Evolutionary conservation across 2,797 vertebrate species (phyloP).

Genomic region (Siniperca undulata): DNA sequence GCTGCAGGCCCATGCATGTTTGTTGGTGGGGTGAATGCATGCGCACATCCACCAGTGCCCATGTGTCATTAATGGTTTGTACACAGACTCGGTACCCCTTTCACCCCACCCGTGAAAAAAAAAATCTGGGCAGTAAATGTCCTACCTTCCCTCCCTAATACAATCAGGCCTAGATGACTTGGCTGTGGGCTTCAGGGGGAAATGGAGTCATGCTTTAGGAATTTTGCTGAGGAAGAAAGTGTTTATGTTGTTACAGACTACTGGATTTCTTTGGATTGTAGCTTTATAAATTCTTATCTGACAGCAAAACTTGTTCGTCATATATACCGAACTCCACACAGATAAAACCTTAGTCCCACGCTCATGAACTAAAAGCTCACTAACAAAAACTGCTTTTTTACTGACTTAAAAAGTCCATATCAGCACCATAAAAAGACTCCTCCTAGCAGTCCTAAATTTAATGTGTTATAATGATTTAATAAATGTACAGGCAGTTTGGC

Average conservation of each 20-base stretch:
- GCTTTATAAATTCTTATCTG: conserved; percentile 30
- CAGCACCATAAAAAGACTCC: not conserved
- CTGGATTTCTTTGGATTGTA: conserved; percentile 32
- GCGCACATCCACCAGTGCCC: conserved; percentile 21
- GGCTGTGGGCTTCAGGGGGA: conserved; percentile 46
- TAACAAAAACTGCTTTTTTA: not conserved
- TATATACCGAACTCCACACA: no score
- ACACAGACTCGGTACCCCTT: conserved; percentile 9
- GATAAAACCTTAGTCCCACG: not conserved
- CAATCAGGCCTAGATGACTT: conserved; percentile 47
- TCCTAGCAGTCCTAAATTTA: no score
- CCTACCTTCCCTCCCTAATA: conserved; percentile 51
- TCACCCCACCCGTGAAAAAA: conserved; percentile 28
- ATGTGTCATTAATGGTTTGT: conserved; percentile 25
- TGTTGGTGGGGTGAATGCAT: conserved; percentile 20
- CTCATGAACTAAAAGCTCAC: not conserved
- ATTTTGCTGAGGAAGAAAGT: conserved; percentile 65
- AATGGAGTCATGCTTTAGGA: conserved; percentile 67
- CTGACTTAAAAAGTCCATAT: not conserved
- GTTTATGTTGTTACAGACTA: conserved; percentile 54
- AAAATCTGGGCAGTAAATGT: conserved; percentile 27
- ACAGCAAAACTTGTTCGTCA: not conserved
- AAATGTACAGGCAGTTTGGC: not conserved
- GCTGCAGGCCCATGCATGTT: conserved; percentile 29
- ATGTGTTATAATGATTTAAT: not conserved